Conservation (phyloP, 2,797 vertebrate species). For the Chaetodon trifasciatus region DNA sequence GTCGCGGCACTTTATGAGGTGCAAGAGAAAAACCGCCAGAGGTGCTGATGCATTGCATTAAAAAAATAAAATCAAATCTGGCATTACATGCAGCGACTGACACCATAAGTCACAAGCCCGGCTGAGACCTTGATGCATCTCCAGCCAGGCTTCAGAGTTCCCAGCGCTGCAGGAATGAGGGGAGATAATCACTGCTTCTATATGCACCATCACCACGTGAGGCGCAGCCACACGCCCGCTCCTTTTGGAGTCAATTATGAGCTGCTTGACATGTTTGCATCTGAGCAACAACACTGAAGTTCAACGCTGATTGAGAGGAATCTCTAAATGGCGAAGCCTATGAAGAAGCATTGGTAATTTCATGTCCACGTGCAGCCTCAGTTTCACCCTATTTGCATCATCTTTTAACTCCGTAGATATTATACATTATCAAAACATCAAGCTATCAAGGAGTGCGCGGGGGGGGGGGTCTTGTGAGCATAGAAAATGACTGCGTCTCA, state of each 20-base stretch:
- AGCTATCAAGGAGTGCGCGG: slow-evolving; percentile 45
- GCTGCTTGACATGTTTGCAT: slow-evolving; percentile 9
- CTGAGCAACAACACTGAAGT: neutral
- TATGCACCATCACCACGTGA: neutral
- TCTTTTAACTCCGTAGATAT: slow-evolving; percentile 18
- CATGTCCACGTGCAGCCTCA: neutral
- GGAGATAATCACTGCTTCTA: slow-evolving; percentile 48
- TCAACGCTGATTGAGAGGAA: neutral
- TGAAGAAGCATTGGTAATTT: neutral
- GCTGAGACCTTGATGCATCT: slow-evolving; percentile 32
- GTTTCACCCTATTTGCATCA: slow-evolving; percentile 38
- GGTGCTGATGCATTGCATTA: neutral
- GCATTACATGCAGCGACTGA: slow-evolving; percentile 6
- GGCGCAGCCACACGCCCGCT: neutral
- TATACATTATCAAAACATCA: slow-evolving; percentile 44
- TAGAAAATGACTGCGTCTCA: slow-evolving; percentile 33
- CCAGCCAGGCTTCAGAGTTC: slow-evolving; percentile 16
- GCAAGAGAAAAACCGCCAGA: slow-evolving; percentile 10
- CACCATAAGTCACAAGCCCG: slow-evolving; percentile 25
- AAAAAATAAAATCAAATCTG: neutral
- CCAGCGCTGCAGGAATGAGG: slow-evolving; percentile 32
- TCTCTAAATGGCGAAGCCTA: neutral
- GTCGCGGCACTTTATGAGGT: slow-evolving; percentile 22
- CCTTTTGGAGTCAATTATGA: slow-evolving; percentile 37
- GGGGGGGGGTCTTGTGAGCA: slow-evolving; percentile 24